Conservation (phyloP, 2,797 vertebrate genomes). For the Xyrichtys novacula region DNA sequence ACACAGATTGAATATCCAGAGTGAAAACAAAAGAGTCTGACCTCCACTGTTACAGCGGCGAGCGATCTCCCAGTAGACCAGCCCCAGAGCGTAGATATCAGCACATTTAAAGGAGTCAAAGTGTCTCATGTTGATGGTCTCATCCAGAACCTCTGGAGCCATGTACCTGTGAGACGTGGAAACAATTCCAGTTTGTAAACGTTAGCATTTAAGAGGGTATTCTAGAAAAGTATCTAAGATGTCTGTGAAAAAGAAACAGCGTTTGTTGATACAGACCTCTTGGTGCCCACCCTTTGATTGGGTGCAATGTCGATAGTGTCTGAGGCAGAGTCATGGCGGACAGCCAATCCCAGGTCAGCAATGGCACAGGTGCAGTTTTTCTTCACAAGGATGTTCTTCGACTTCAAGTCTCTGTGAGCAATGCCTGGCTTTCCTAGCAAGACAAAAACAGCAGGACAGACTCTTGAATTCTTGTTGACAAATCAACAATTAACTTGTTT, state of each 20-base stretch:
- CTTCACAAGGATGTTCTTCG: constrained; percentile 97
- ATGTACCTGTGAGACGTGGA: constrained; percentile 87
- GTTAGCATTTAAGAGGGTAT: not conserved
- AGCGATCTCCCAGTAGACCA: constrained; percentile 97
- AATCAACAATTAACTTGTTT: not conserved
- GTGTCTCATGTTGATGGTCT: constrained; percentile 97
- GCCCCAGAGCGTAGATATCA: constrained; percentile 94
- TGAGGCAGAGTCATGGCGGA: constrained; percentile 91
- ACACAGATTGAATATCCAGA: constrained; percentile 22
- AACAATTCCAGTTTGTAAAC: constrained; percentile 22
- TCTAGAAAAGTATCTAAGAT: constrained; percentile 6
- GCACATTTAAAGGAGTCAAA: constrained; percentile 98
- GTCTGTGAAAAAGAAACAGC: constrained; percentile 29
- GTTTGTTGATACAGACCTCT: constrained; percentile 83
- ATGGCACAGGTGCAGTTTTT: constrained; percentile 96
- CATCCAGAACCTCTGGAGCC: constrained; percentile 96
- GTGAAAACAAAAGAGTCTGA: constrained; percentile 65
- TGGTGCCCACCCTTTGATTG: constrained; percentile 95
- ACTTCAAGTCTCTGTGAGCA: constrained; percentile 95
- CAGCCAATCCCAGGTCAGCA: constrained; percentile 94
- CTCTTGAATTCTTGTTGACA: not conserved
- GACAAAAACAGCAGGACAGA: constrained; percentile 1
- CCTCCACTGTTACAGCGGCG: constrained; percentile 95
- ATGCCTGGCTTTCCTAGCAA: constrained; percentile 94
- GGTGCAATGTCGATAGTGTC: constrained; percentile 97